Conservation (phyloP, 2,888 invertebrate genomes). For the Zeuzera pyrina region DNA sequence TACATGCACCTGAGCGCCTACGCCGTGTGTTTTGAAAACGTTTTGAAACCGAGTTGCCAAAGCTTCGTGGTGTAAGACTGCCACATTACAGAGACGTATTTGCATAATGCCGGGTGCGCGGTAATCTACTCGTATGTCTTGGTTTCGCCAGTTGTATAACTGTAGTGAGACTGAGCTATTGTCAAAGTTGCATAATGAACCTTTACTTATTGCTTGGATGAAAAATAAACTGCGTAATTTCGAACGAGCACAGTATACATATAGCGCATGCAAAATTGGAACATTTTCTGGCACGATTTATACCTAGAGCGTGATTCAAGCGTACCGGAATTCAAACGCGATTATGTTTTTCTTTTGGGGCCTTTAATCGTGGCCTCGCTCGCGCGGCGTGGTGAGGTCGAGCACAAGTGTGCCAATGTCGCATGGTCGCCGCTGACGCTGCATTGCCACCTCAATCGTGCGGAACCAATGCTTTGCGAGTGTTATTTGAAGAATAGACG, state of each 20-base stretch:
- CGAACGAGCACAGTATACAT: conserved; percentile 32
- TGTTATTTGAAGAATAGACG: too few species aligned
- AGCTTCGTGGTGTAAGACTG: conserved; percentile 63
- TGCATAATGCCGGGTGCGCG: conserved; percentile 61
- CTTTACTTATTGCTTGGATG: conserved; percentile 20
- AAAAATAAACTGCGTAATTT: conserved; percentile 34
- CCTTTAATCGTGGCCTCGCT: conserved; percentile 62
- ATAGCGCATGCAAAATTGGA: conserved; percentile 29
- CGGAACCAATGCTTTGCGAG: conserved; percentile 51
- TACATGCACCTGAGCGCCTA: conserved; percentile 41
- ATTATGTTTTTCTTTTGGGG: conserved; percentile 55
- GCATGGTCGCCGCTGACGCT: conserved; percentile 28
- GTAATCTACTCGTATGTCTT: conserved; percentile 43
- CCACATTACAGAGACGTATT: conserved; percentile 59
- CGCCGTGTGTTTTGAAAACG: conserved; percentile 57
- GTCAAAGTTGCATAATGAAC: conserved; percentile 25
- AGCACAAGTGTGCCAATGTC: conserved; percentile 70
- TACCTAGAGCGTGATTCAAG: conserved; percentile 54
- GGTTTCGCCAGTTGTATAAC: conserved; percentile 52
- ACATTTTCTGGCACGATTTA: conserved; percentile 33
- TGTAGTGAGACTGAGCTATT: conserved; percentile 27
- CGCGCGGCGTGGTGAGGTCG: conserved; percentile 54
- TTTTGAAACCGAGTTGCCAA: conserved; percentile 65
- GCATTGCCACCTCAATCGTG: conserved; percentile 45
- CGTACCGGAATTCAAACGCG: conserved; percentile 57